Conservation (phyloP, 2,113 vertebrate genomes). For the Sturnus vulgaris region DNA sequence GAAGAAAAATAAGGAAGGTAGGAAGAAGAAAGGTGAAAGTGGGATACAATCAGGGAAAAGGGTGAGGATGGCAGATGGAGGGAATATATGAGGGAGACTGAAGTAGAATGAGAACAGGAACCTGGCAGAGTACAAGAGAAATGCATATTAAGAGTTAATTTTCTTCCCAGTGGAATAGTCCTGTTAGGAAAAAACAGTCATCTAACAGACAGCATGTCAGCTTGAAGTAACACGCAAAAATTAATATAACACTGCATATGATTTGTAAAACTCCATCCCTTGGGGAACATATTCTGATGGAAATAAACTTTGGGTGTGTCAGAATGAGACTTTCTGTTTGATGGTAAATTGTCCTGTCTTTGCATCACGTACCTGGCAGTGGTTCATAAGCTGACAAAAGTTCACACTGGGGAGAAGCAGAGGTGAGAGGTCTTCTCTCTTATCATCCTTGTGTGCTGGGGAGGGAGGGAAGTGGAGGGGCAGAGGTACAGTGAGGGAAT, state of each 20-base stretch:
- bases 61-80: background rate
- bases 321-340: background rate
- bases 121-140: background rate
- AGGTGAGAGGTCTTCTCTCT: constrained; percentile 13
- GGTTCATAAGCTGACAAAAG: background rate
- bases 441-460: background rate
- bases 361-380: background rate
- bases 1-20: background rate
- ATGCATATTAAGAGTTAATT: constrained; percentile 14
- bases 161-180: constrained; percentile 3
- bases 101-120: background rate
- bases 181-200: background rate
- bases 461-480: background rate
- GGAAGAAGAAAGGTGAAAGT: background rate
- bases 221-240: constrained; percentile 29
- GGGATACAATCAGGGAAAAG: background rate
- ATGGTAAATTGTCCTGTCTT: constrained; percentile 7
- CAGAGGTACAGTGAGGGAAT: background rate
- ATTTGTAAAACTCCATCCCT: constrained; percentile 35
- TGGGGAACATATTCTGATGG: background rate
- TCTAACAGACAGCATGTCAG: constrained; percentile 34
- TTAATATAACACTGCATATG: constrained; percentile 19
- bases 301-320: constrained; percentile 40
- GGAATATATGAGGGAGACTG: background rate
- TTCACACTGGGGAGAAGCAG: background rate